Conservation (phyloP, 2,888 invertebrate genomes). For the Callimorpha dominula region DNA sequence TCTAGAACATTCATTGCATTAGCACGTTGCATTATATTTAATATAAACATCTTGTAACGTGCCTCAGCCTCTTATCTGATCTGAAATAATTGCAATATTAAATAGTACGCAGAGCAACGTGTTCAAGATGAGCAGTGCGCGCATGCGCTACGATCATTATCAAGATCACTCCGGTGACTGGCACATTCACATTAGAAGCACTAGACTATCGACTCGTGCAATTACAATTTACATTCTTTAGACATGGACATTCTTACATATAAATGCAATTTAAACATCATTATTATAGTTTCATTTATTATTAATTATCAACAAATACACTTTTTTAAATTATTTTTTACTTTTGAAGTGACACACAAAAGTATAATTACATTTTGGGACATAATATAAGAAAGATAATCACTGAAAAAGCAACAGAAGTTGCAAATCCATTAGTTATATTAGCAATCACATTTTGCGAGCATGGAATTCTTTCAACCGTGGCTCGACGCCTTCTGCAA, state of each 20-base stretch:
- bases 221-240: constrained; percentile 56
- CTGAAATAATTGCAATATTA: constrained; percentile 14
- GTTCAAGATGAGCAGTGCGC: constrained; percentile 37
- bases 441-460: too few species aligned
- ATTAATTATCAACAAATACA: too few species aligned
- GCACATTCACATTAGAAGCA: constrained; percentile 59
- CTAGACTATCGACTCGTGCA: constrained; percentile 62
- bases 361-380: too few species aligned
- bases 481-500: too few species aligned
- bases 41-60: constrained; percentile 13
- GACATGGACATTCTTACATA: constrained; percentile 22
- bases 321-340: too few species aligned
- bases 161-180: constrained; percentile 53
- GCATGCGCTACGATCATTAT: constrained; percentile 39
- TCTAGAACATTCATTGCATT: background rate
- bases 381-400: too few species aligned
- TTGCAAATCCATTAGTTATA: too few species aligned
- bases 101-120: constrained; percentile 25
- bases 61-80: constrained; percentile 2
- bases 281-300: too few species aligned
- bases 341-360: too few species aligned
- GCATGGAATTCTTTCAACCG: too few species aligned
- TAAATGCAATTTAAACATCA: too few species aligned
- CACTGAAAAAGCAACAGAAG: too few species aligned
- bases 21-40: constrained; percentile 1